These are phyloP conservation scores for Mirounga angustirostris DNA, from an alignment of 2,113 vertebrate genomes.

Conservation along the genomic window DNA sequence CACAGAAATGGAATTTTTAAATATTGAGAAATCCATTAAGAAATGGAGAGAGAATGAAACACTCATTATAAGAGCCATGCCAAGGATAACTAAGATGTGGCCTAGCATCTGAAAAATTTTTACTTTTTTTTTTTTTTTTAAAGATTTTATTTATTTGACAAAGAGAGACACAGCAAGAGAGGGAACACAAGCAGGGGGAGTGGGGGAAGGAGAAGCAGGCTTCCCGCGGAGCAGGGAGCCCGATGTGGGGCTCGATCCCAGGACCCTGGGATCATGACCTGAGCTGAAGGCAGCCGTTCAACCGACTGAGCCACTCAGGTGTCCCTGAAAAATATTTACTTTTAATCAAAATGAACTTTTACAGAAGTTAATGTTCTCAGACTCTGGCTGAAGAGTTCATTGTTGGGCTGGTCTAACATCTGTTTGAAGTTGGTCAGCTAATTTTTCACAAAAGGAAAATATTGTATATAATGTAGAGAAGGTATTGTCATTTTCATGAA, in stretches of 20 bases:
- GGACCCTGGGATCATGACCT: no score
- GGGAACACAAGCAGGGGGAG: no score
- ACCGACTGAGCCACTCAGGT: no score
- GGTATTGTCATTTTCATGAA: neutral
- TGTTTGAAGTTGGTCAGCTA: neutral
- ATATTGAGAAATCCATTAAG: constrained; percentile 60
- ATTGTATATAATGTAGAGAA: neutral
- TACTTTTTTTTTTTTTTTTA: neutral
- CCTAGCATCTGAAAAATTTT: constrained; percentile 49
- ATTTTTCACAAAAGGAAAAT: constrained; percentile 1
- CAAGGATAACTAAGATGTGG: constrained; percentile 47
- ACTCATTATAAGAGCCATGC: constrained; percentile 33
- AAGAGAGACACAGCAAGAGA: no score
- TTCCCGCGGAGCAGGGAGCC: no score
- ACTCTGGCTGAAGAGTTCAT: neutral
- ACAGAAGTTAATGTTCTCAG: constrained; percentile 43
- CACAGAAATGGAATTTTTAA: constrained; percentile 74
- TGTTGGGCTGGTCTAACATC: neutral
- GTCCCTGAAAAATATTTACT: constrained; percentile 48
- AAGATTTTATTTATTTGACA: no score
- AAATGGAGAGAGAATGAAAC: constrained; percentile 38
- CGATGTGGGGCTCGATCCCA: no score
- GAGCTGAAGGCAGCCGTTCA: no score
- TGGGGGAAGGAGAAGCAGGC: no score
- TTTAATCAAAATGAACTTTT: constrained; percentile 49